phyloP scores from a whole-genome alignment of 2,888 invertebrate species.

The Macrosiphum euphorbiae region DNA sequence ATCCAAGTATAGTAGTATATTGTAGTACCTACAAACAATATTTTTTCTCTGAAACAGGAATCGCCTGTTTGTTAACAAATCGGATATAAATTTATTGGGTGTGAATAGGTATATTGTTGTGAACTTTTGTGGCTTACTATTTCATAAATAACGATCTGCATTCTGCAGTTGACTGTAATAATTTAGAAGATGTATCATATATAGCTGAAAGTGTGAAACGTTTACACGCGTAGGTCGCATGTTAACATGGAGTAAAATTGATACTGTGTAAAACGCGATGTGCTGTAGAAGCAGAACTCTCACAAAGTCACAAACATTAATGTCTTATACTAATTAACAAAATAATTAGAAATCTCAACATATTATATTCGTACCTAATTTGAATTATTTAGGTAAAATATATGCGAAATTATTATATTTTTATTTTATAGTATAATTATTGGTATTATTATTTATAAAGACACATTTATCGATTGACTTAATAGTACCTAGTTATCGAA shows the following conservation, averaged over 20 bases:
- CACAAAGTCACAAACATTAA: neutral
- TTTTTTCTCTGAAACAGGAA: neutral
- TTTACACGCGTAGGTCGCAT: neutral
- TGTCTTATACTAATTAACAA: neutral
- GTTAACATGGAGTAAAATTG: neutral
- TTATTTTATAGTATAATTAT: neutral
- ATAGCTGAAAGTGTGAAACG: neutral
- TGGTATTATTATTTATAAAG: neutral
- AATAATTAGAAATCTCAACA: neutral
- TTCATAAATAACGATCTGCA: neutral
- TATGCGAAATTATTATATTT: neutral
- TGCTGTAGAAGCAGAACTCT: neutral
- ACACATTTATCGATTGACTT: neutral
- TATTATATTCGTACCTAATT: neutral
- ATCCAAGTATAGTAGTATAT: too few species aligned
- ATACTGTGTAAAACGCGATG: neutral
- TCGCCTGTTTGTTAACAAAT: neutral
- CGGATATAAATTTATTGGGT: neutral
- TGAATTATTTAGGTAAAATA: neutral
- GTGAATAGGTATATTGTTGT: neutral
- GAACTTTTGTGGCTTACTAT: neutral
- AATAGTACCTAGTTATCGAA: neutral
- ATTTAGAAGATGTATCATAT: neutral
- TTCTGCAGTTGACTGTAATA: neutral
- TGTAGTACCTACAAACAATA: too few species aligned